Evolutionary conservation across 1,140 invertebrate species (phyloP), one percentile per base, ranked within the genome.

Genomic region (Geopemphigus sp.): DNA sequence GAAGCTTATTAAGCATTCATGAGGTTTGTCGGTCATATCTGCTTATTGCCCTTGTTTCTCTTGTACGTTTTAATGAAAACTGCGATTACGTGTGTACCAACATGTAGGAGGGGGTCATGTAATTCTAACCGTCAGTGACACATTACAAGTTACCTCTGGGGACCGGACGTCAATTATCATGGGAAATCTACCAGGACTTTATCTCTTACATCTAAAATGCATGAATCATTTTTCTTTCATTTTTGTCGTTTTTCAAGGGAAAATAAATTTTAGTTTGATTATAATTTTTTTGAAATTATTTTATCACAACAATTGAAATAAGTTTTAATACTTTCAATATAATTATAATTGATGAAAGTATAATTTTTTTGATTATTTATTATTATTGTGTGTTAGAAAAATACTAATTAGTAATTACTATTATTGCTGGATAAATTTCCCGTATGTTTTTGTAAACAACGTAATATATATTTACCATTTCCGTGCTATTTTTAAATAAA

Each of bases 21-120:
- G 56, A 78, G 74, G 56, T 78, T 72, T 61, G 74, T 61, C 56
- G 54, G 56, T 78, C 54, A 78, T 61, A 59, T 78, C 39, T 78
- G 74, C 56, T 47, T 22, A 70, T 47, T 72, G 10, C 74, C 24
- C 8, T 24, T 26, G 57, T 26, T 59, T 10, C 17, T 29, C n/a
- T 70, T 68, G 26, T 14, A 15, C 17, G 68, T 74, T 74, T 78
- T 78, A 78, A 78, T 78, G 74, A 78, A 78, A 78, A 78, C 74
- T 61, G 74, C 74, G 32, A 61, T 78, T 78, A 78, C 39, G 74
- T 47, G 56, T 78, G 54, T 59, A 59, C 54, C n/a, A 24, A 47
- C 56, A 45, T 11, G 5, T 5, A 15, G n/a, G 8, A 10, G 29
- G 22, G 32, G 17, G 39, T 39, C 11, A 47, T 63, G 47, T 61